Percentiles rank a stretch among this genome's conserved stretches.
phyloP scores from a whole-genome alignment of 2,888 invertebrate genomes.

The Flabesymbios commensalis region DNA sequence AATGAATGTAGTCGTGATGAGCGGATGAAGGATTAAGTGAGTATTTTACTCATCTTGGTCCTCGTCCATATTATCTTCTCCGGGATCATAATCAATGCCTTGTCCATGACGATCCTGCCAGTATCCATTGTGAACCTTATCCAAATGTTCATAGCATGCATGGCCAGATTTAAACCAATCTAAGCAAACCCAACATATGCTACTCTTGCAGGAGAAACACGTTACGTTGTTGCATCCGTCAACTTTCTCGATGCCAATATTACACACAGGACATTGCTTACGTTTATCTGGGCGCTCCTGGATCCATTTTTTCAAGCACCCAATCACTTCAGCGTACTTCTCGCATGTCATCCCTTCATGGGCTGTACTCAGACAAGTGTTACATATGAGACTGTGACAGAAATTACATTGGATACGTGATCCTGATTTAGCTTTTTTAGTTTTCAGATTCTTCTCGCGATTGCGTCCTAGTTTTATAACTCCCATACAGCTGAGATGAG shows the following conservation, averaged over 20 bases:
- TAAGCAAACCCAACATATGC: constrained; percentile 13
- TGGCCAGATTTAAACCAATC: not conserved
- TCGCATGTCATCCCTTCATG: not conserved
- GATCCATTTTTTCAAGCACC: constrained; percentile 5
- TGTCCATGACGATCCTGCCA: no score
- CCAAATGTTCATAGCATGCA: not conserved
- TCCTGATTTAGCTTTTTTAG: no score
- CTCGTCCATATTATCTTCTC: no score
- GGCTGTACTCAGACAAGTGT: not conserved
- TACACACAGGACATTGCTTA: constrained; percentile 10
- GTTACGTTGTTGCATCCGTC: constrained; percentile 16
- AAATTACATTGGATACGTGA: no score
- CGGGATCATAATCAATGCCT: no score
- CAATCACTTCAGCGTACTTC: not conserved
- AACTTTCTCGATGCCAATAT: constrained; percentile 19
- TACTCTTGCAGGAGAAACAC: constrained; percentile 1
- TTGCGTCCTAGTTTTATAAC: not conserved
- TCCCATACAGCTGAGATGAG: not conserved
- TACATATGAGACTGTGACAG: not conserved
- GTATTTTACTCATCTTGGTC: no score
- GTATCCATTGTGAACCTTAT: no score
- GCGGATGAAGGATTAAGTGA: no score
- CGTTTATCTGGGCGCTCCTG: not conserved
- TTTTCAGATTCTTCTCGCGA: no score
- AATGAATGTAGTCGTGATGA: no score